phyloP scores from a whole-genome alignment of 2,888 invertebrate genomes.

The Cylloceria caligata region DNA sequence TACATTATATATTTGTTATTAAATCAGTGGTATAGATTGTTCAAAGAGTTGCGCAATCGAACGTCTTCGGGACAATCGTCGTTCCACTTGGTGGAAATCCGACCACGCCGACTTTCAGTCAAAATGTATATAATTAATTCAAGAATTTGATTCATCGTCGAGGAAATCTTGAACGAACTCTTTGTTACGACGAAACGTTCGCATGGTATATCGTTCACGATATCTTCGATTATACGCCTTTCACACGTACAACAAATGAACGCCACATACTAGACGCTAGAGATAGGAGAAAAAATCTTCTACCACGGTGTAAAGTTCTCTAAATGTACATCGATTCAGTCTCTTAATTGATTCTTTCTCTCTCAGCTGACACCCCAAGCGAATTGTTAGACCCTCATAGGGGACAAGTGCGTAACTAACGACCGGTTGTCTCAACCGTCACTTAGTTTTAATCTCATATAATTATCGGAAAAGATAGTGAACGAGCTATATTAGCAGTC shows the following conservation, averaged over 20 bases:
- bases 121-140: neutral
- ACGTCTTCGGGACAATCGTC: slow-evolving; percentile 17
- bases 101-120: neutral
- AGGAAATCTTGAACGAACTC: slow-evolving; percentile 30
- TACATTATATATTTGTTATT: slow-evolving; percentile 17
- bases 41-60: slow-evolving; percentile 1
- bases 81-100: slow-evolving; percentile 17
- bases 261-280: neutral
- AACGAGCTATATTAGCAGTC: slow-evolving; percentile 40
- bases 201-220: slow-evolving; percentile 15
- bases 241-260: slow-evolving; percentile 10
- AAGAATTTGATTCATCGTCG: slow-evolving; percentile 15
- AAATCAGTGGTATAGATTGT: slow-evolving; percentile 35
- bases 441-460: slow-evolving; percentile 42
- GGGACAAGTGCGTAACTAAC: slow-evolving; percentile 19
- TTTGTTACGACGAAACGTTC: neutral
- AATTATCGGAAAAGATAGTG: slow-evolving; percentile 38
- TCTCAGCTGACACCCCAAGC: slow-evolving; percentile 48
- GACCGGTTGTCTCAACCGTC: slow-evolving; percentile 23
- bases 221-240: slow-evolving; percentile 5
- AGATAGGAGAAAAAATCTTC: neutral
- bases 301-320: slow-evolving; percentile 45
- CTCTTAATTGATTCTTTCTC: slow-evolving; percentile 67
- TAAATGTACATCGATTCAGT: slow-evolving; percentile 65
- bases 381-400: slow-evolving; percentile 26